phyloP scores from a whole-genome alignment of 2,113 vertebrate genomes.

The Colinus virginianus region DNA sequence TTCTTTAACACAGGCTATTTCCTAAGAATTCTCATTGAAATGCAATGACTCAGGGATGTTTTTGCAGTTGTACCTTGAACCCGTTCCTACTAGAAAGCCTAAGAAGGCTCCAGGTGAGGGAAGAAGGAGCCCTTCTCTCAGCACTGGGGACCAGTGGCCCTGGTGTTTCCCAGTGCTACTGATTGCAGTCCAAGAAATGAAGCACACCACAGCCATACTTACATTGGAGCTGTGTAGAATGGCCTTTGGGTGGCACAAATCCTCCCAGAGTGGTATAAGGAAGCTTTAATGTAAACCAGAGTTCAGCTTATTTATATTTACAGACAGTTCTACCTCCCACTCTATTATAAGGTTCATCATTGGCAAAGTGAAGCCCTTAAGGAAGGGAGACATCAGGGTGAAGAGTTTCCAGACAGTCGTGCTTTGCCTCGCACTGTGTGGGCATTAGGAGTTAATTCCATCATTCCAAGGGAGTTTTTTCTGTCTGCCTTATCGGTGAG shows the following conservation, averaged over 20 bases:
- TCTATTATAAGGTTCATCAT: not conserved
- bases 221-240: not conserved
- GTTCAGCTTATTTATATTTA: not conserved
- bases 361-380: not conserved
- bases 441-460: not conserved
- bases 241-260: not conserved
- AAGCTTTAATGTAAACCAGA: not conserved
- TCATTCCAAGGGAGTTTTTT: not conserved
- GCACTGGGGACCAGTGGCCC: not conserved
- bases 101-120: not conserved
- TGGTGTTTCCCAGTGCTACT: not conserved
- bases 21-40: not conserved
- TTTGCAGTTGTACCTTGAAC: constrained; percentile 19
- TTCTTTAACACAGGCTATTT: constrained; percentile 1
- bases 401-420: not conserved
- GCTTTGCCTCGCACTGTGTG: not conserved
- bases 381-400: not conserved
- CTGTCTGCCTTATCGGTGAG: not conserved
- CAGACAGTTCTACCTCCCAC: not conserved
- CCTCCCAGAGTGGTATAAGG: not conserved
- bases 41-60: not conserved
- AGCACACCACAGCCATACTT: accelerated
- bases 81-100: not conserved
- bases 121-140: not conserved
- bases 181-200: not conserved